phyloP scores from a whole-genome alignment of 2,797 vertebrate genomes.

The Astyanax mexicanus region DNA sequence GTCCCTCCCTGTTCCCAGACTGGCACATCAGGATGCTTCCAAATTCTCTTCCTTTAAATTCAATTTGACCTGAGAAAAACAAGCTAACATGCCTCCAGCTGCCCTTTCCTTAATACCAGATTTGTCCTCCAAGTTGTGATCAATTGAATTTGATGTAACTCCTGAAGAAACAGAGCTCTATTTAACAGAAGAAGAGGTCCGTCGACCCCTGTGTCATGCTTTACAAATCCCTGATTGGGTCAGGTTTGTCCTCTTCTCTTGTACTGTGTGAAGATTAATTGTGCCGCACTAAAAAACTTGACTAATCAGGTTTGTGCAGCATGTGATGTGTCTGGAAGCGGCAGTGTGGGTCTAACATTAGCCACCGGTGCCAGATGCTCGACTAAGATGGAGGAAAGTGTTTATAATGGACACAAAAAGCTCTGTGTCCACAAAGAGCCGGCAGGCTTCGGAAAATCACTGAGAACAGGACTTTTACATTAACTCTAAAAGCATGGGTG shows the following conservation, averaged over 20 bases:
- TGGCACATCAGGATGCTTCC: not conserved
- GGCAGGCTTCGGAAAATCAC: slow-evolving; percentile 50
- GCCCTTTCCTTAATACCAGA: not conserved
- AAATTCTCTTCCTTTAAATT: not conserved
- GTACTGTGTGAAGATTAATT: slow-evolving; percentile 48
- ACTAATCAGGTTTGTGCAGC: slow-evolving; percentile 54
- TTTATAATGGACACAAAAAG: slow-evolving; percentile 51
- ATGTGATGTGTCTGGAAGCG: slow-evolving; percentile 52
- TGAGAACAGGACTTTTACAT: slow-evolving; percentile 32
- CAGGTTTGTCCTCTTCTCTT: not conserved
- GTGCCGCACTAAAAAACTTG: slow-evolving; percentile 18
- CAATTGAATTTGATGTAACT: not conserved
- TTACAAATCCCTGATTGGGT: slow-evolving; percentile 37
- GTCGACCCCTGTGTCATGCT: slow-evolving; percentile 20
- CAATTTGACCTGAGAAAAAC: slow-evolving; percentile 17
- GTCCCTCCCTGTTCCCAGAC: not conserved
- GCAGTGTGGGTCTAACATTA: slow-evolving; percentile 8
- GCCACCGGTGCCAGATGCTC: slow-evolving; percentile 41
- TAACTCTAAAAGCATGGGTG: not conserved
- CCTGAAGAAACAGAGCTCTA: slow-evolving; percentile 2
- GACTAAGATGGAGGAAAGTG: slow-evolving; percentile 50
- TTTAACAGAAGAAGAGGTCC: slow-evolving; percentile 5
- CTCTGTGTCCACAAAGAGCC: slow-evolving; percentile 23
- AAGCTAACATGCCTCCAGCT: slow-evolving; percentile 4
- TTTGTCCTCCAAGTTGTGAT: not conserved